A percentile compares a stretch with the other conserved stretches of the same genome.
These are phyloP conservation scores for Gymnoscopelus braueri DNA, from an alignment of 2,797 vertebrate genomes.

Conservation along the genomic window DNA sequence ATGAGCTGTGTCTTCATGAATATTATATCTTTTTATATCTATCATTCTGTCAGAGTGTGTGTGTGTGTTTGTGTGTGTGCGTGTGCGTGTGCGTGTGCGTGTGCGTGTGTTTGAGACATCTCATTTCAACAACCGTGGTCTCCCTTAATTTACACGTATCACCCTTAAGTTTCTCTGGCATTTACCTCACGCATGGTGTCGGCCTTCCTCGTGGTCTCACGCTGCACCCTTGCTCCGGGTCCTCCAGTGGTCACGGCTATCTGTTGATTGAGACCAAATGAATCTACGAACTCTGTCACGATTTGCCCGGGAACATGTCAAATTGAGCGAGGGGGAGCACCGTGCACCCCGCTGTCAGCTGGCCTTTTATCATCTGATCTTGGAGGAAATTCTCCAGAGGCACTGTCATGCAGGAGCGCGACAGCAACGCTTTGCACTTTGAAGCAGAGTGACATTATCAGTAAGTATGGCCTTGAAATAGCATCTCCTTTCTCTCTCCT, in stretches of 20 bases:
- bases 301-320: conserved; percentile 54
- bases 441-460: conserved; percentile 85
- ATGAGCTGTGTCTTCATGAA: neutral
- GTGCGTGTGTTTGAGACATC: neutral
- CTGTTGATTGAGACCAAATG: conserved; percentile 63
- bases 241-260: conserved; percentile 39
- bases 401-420: conserved; percentile 69
- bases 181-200: conserved; percentile 42
- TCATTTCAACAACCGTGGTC: neutral
- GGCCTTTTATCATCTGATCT: conserved; percentile 78
- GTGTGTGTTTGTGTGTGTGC: neutral
- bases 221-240: conserved; percentile 17
- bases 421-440: conserved; percentile 81
- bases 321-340: conserved; percentile 45
- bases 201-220: neutral
- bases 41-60: neutral
- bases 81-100: neutral
- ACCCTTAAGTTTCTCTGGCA: conserved; percentile 18
- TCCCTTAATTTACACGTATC: neutral
- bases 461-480: conserved; percentile 82
- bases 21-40: neutral
- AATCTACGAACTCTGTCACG: conserved; percentile 59
- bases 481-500: conserved; percentile 66
- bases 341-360: conserved; percentile 59
- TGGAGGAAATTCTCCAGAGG: conserved; percentile 76